phyloP scores from a whole-genome alignment of 2,888 invertebrate species.

The Gymnoscelis rufifasciata region DNA sequence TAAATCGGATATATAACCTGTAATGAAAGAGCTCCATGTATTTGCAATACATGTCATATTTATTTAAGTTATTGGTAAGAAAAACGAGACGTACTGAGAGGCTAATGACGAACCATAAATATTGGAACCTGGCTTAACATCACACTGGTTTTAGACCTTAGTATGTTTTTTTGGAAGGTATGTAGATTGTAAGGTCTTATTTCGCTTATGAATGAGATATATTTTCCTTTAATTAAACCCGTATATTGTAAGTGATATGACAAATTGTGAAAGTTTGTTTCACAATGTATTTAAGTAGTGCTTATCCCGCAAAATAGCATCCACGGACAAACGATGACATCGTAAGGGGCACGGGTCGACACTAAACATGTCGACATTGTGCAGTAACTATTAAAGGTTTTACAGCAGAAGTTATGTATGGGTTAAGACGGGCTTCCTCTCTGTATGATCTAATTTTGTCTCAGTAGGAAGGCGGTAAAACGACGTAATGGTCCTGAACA shows the following conservation, averaged over 20 bases:
- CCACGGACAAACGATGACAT: slow-evolving; percentile 33
- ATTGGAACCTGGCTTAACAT: too few species aligned
- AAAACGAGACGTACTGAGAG: too few species aligned
- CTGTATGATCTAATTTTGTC: slow-evolving; percentile 72
- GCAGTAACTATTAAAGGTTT: slow-evolving; percentile 61
- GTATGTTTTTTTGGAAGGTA: too few species aligned
- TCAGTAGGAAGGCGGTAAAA: slow-evolving; percentile 71
- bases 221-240: too few species aligned
- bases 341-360: slow-evolving; percentile 31
- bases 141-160: too few species aligned
- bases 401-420: slow-evolving; percentile 63
- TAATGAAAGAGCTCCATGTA: too few species aligned
- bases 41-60: too few species aligned
- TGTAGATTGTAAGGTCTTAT: too few species aligned
- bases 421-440: slow-evolving; percentile 54
- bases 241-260: not conserved
- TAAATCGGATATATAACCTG: too few species aligned
- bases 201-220: too few species aligned
- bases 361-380: slow-evolving; percentile 46
- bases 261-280: not conserved
- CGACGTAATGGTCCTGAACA: slow-evolving; percentile 69
- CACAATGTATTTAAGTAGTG: slow-evolving; percentile 5
- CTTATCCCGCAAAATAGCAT: slow-evolving; percentile 13
- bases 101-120: too few species aligned
- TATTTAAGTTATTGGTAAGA: too few species aligned